Base-by-base conservation (phyloP, 53 echinoderm and acorn worm genomes). In the Actinopyga echinites region DNA sequence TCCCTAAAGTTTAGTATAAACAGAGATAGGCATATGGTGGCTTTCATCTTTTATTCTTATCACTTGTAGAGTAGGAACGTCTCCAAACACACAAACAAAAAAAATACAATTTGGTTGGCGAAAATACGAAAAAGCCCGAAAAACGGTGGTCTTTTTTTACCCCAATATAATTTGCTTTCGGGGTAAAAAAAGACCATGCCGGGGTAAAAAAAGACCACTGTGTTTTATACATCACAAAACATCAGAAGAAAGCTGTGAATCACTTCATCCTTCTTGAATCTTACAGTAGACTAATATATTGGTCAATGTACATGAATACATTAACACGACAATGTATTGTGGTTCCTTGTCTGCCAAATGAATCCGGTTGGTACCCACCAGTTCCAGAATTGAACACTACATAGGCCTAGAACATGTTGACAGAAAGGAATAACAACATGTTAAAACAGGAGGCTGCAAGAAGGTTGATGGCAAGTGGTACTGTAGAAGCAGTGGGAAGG, bases 391-490 rank as follows among this genome's bases (percentile, higher is more conserved):
- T 65, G 65, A 65, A 65, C 65, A 30, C 28, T 65, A 29, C 32
- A 65, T 65, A 65, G 32, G 65, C 65, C 31, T 65, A 31, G 65
- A 65, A 30, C 65, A 65, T 65, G 65, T 65, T 65, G 29, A 65
- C 28, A 65, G 65, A 31, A 65, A 65, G 65, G 29, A 65, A 65
- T 65, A 65, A 65, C 21, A 58, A 58, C 58, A 58, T 21, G 58
- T 65, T 4, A 65, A 58, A 58, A 58, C 58, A 58, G 58, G 58
- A 21, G 58, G 58, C 58, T 58, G 58, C 58, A 54, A 54, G 55
- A 58, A 58, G 58, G 58, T 58, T 58, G 58, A 30, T 30, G 26
- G 65, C 65, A 29, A 65, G 31, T 65, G 65, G 32, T 65, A 65
- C 65, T 65, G 65, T 28, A 31, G 65, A 29, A 30, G 32, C 29